Conservation (phyloP, 2,797 vertebrate species). For the Sylvia borin region DNA sequence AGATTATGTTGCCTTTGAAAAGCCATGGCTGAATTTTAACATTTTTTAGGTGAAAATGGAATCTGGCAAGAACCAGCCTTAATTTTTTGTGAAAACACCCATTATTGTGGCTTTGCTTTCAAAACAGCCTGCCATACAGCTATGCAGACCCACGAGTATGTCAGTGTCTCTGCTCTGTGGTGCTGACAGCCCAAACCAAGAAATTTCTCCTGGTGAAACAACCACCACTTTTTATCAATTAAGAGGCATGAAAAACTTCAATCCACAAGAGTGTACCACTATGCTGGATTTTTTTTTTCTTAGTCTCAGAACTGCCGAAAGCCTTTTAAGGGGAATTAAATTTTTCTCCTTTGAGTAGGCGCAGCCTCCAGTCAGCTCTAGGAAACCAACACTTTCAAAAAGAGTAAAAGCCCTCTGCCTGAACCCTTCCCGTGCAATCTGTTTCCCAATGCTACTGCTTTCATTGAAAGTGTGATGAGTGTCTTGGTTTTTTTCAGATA, state of each 20-base stretch:
- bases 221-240: neutral
- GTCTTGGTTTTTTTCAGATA: neutral
- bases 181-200: neutral
- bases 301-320: neutral
- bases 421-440: neutral
- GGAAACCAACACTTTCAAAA: neutral
- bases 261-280: neutral
- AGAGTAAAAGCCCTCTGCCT: neutral
- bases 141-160: rapidly evolving
- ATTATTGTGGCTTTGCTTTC: neutral
- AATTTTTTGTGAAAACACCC: neutral
- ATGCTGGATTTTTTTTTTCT: neutral
- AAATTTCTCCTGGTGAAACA: neutral
- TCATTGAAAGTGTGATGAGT: neutral
- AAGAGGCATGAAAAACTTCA: neutral
- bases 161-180: neutral
- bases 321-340: neutral
- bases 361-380: neutral
- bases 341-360: neutral
- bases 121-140: neutral
- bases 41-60: neutral
- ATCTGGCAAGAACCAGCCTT: neutral
- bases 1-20: neutral
- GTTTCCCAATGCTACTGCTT: neutral
- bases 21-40: neutral